Percentiles rank a stretch among this genome's conserved stretches.
These are phyloP conservation scores for Talpa occidentalis DNA, from an alignment of 2,113 vertebrate genomes.

Conservation along the genomic window DNA sequence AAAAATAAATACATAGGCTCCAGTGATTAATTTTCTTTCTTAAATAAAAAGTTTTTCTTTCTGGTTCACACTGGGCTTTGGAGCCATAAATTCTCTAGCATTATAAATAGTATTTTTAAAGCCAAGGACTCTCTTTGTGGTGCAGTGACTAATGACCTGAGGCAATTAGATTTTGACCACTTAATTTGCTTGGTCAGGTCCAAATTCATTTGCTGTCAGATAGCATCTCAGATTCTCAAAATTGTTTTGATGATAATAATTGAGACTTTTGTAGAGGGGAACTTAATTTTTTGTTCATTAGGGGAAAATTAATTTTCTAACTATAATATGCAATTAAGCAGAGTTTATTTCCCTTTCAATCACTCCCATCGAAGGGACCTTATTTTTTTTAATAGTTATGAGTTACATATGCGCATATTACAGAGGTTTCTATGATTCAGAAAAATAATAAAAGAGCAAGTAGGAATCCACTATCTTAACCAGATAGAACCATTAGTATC, in stretches of 20 bases:
- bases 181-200: slow-evolving; percentile 80
- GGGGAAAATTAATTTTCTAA: not conserved
- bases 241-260: slow-evolving; percentile 49
- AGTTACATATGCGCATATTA: not conserved
- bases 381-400: too few species aligned
- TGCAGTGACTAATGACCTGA: slow-evolving; percentile 74
- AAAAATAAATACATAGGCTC: not conserved
- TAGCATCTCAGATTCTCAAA: slow-evolving; percentile 8
- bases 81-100: not conserved
- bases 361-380: not conserved
- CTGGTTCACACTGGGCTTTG: slow-evolving; percentile 13
- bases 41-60: slow-evolving; percentile 62
- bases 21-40: slow-evolving; percentile 42
- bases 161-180: slow-evolving; percentile 81
- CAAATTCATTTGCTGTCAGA: slow-evolving; percentile 78
- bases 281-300: slow-evolving; percentile 28
- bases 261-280: not conserved
- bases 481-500: not conserved
- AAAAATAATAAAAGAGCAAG: slow-evolving; percentile 23
- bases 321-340: not conserved
- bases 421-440: not conserved
- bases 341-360: not conserved
- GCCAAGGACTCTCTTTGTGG: slow-evolving; percentile 22
- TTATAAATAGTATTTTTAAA: slow-evolving; percentile 61
- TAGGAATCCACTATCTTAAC: not conserved